Base-by-base conservation (phyloP, 2,797 vertebrate species). In the Corythornis leucogaster region DNA sequence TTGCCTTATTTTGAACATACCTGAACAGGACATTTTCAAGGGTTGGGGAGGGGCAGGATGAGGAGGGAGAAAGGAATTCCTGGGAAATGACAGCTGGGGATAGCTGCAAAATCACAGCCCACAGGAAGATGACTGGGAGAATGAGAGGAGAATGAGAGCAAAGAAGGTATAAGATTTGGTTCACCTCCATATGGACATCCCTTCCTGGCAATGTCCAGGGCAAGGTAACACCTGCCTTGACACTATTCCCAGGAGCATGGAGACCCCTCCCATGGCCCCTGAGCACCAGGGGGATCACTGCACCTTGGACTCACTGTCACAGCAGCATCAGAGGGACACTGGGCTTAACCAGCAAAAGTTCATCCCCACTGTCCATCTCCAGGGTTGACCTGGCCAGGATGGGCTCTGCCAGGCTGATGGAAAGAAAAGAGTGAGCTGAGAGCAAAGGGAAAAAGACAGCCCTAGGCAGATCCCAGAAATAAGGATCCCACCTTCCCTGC, bases 121-220 rank as follows among this genome's bases (percentile, higher is more conserved):
- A 35, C 45, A 38, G 33, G 55, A 54, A 63, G 53, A 31, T 4
- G 30, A 22, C 12, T 12, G 15, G 5, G 38, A 74, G 40, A 48
- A 59, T 31, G 26, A 43, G 11, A 77, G 50, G 25, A 31, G 43
- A 45, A 54, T 20, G 46, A 70, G 20, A 8, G 8, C 15, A 38
- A 61, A 35, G 48, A 28, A 31, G 22, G 6, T 22, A 2, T 8
- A 61, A 57, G 35, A 9, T 55, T 54, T 70, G 30, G 43, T 61
- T 61, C 30, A 18, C 12, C 5, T 6, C 26, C 55, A 25, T 0
- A 0, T 9, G 69, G 48, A 13, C 50, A n/a, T 40, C 8, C 16
- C 14, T 12, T 66, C 15, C 17, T n/a, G 43, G 31, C 35, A 63
- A 40, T 35, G 33, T 46, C 42, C 46, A 50, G 46, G 20, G 26